Evolutionary conservation across 2,113 vertebrate genomes (phyloP).

Genomic region (Oncorhynchus keta): DNA sequence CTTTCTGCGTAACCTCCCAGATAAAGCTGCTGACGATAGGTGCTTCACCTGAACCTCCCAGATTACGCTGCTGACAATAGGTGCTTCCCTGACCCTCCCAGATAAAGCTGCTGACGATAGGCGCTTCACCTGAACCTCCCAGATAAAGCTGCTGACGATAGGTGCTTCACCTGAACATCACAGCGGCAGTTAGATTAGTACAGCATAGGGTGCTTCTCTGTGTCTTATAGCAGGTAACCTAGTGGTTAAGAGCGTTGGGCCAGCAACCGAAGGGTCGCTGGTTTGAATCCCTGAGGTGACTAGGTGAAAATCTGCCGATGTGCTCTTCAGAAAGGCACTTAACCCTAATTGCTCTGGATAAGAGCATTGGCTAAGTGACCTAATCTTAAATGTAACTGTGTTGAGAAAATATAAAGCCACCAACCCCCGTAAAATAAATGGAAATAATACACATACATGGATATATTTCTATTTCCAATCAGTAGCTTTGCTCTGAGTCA

Average conservation of each 20-base stretch:
- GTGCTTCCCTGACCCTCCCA: background rate
- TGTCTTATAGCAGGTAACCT: background rate
- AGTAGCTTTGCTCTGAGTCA: background rate
- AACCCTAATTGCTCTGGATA: too few relatives aligned
- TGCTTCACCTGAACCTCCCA: background rate
- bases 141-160: background rate
- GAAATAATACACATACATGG: too few relatives aligned
- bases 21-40: conserved; percentile 2
- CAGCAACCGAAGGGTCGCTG: too few relatives aligned
- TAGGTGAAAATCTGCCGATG: too few relatives aligned
- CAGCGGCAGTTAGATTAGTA: background rate
- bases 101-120: too few relatives aligned
- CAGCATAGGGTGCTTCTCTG: background rate
- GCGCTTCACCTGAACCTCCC: too few relatives aligned
- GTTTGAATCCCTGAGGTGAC: too few relatives aligned
- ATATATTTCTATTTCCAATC: background rate
- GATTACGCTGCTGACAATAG: too few relatives aligned
- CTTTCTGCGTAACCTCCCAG: conserved; percentile 5
- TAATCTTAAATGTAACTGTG: background rate
- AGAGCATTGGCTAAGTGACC: too few relatives aligned
- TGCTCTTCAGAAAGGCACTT: too few relatives aligned
- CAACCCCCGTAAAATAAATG: background rate
- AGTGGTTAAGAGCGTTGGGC: too few relatives aligned
- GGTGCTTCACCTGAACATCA: background rate
- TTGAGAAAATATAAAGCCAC: too few relatives aligned